Conservation (phyloP, 2,888 invertebrate genomes). For the Pristionchus mayeri region DNA sequence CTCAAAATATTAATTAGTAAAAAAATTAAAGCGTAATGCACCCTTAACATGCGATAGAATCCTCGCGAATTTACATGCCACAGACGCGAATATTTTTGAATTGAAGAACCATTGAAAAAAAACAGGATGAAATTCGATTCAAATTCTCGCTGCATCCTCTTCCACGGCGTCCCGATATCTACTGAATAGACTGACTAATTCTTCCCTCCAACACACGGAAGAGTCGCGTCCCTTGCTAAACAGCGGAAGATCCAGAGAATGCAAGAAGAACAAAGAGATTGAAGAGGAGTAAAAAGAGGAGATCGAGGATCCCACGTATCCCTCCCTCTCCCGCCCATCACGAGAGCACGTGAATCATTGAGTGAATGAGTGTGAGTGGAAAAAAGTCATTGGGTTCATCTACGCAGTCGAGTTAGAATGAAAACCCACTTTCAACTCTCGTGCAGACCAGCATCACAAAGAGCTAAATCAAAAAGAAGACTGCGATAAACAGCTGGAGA, state of each 20-base stretch:
- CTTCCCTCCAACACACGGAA: not conserved
- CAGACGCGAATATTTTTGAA: too few species aligned
- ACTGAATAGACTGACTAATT: not conserved
- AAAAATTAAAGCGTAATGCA: too few species aligned
- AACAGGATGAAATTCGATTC: too few species aligned
- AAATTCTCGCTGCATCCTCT: too few species aligned
- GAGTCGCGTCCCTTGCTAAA: not conserved
- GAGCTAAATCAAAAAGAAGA: not conserved
- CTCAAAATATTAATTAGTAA: too few species aligned
- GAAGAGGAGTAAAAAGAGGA: not conserved
- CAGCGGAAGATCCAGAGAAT: slow-evolving; percentile 8
- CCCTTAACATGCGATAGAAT: too few species aligned
- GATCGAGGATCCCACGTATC: not conserved
- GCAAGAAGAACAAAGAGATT: not conserved
- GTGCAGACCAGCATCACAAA: too few species aligned
- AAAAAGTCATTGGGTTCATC: not conserved
- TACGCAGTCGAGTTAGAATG: not conserved
- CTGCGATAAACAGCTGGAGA: not conserved
- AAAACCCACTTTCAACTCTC: not conserved
- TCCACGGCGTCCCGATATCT: too few species aligned
- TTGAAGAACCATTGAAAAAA: too few species aligned
- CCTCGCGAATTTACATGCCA: too few species aligned
- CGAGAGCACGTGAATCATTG: not conserved
- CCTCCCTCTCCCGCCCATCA: too few species aligned
- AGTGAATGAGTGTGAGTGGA: not conserved